These are phyloP conservation scores for Neelides sp. DNA, from an alignment of 1,140 invertebrate genomes.

Conservation along the genomic window DNA sequence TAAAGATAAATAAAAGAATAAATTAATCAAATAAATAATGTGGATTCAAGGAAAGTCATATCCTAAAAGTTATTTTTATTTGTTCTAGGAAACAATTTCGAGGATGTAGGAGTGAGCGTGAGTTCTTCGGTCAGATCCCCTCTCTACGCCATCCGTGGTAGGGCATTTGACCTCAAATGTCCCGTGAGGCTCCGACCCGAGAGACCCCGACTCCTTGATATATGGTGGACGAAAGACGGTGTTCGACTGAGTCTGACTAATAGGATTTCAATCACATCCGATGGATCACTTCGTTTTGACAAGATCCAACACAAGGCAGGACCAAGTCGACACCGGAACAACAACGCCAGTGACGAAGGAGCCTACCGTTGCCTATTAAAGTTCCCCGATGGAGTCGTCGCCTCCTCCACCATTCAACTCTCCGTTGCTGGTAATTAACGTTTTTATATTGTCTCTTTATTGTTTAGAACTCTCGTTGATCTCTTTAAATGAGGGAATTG, in stretches of 20 bases:
- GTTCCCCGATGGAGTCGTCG: conserved; percentile 18
- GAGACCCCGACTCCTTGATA: conserved; percentile 9
- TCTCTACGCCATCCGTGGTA: conserved; percentile 16
- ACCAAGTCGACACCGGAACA: conserved; percentile 9
- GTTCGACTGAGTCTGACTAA: conserved; percentile 11
- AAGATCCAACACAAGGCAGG: conserved; percentile 24
- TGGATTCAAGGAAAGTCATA: too few species aligned
- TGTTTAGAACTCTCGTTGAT: too few species aligned
- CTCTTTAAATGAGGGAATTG: too few species aligned
- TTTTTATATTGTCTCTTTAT: too few species aligned
- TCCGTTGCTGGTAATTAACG: conserved; percentile 23
- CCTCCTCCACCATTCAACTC: conserved; percentile 22
- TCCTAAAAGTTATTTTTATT: conserved; percentile 1
- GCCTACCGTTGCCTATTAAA: conserved; percentile 26
- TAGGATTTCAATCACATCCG: conserved; percentile 7
- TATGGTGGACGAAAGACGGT: conserved; percentile 29
- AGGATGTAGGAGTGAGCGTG: conserved; percentile 17
- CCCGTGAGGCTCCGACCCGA: conserved; percentile 11
- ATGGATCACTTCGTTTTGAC: conserved; percentile 24
- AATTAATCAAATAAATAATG: too few species aligned
- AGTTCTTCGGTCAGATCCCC: conserved; percentile 6
- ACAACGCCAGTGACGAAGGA: conserved; percentile 21
- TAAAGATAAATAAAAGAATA: too few species aligned
- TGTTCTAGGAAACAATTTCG: neutral
- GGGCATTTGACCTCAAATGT: conserved; percentile 15